Evolutionary conservation across 2,113 vertebrate genomes (phyloP).

Genomic region (Hirundichthys speculiger): DNA sequence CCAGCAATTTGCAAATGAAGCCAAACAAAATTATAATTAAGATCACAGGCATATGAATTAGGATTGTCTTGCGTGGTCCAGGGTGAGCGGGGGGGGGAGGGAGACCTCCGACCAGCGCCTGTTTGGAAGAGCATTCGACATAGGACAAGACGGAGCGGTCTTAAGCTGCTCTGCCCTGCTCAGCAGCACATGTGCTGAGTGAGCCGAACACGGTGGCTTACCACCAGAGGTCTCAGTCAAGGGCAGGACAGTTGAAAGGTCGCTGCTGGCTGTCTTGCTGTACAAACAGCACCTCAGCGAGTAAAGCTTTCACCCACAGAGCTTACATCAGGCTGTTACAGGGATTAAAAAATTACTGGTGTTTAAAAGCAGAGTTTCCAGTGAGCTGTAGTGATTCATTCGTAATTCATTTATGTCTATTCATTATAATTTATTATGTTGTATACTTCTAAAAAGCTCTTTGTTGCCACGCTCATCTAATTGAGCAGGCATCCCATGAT

Average conservation of each 20-base stretch:
- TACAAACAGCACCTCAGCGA: conserved; percentile 62
- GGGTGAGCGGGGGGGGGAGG: conserved; percentile 49
- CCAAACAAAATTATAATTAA: not conserved
- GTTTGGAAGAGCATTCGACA: conserved; percentile 53
- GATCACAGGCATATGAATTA: not conserved
- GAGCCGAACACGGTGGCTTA: conserved; percentile 78
- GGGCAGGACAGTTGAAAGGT: conserved; percentile 81
- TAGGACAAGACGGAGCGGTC: conserved; percentile 54
- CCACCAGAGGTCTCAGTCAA: conserved; percentile 79
- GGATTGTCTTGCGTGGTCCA: conserved; percentile 8
- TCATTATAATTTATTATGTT: not conserved
- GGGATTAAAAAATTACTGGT: conserved; percentile 12
- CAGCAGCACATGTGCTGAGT: conserved; percentile 81
- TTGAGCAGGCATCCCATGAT: too few species aligned
- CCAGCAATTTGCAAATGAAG: not conserved
- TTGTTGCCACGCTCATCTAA: too few species aligned
- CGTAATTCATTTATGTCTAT: not conserved
- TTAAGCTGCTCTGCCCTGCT: conserved; percentile 78
- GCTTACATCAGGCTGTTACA: conserved; percentile 33
- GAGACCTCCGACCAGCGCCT: conserved; percentile 46
- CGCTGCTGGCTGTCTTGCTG: conserved; percentile 57
- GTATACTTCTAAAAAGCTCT: not conserved
- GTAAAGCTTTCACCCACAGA: conserved; percentile 53
- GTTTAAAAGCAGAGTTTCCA: conserved; percentile 1
- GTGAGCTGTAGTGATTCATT: conserved; percentile 1